Evolutionary conservation across 2,888 invertebrate genomes (phyloP), one percentile per base, ranked within the genome.

Genomic region (Leptothorax acervorum): DNA sequence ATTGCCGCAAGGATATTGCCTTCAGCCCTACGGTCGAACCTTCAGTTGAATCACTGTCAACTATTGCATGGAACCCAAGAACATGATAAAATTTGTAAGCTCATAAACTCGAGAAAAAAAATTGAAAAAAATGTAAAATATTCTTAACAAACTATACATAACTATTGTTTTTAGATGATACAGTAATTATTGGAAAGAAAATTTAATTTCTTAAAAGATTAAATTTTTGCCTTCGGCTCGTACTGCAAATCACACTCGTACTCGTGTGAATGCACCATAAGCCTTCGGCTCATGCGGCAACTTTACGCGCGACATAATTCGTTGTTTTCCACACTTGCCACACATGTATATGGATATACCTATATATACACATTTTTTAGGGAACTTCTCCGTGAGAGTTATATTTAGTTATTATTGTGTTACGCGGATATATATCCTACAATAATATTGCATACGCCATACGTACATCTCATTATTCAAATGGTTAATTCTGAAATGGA

Each of bases 371-470:
- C n/a, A n/a, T n/a, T 15, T 28, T 31, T 48, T 60, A 31, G 51
- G n/a, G n/a, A n/a, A n/a, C n/a, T 31, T 51, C 18, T 15, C 28
- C 23, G 8, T n/a, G n/a, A 45, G 5, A 42, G 0, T 53, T n/a
- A n/a, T 53, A n/a, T 35, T 53, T 3, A 15, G 55, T n/a, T n/a
- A n/a, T 39, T 60, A 18, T 45, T 45, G 18, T 9, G 23, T 60
- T 12, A 28, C 15, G 18, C 23, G 45, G 45, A 74, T 48, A 62
- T 62, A 74, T 31, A 28, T 60, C n/a, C 45, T 0, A 42, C 57
- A n/a, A 74, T 45, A 28, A 60, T 35, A 45, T 73, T 60, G 6
- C 28, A 62, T 48, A 60, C 45, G 8, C n/a, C n/a, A n/a, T n/a
- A n/a, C n/a, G n/a, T n/a, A n/a, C n/a, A n/a, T n/a, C n/a, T n/a